These are phyloP conservation scores for Xenopus petersii DNA, from an alignment of 2,797 vertebrate genomes.

Conservation along the genomic window DNA sequence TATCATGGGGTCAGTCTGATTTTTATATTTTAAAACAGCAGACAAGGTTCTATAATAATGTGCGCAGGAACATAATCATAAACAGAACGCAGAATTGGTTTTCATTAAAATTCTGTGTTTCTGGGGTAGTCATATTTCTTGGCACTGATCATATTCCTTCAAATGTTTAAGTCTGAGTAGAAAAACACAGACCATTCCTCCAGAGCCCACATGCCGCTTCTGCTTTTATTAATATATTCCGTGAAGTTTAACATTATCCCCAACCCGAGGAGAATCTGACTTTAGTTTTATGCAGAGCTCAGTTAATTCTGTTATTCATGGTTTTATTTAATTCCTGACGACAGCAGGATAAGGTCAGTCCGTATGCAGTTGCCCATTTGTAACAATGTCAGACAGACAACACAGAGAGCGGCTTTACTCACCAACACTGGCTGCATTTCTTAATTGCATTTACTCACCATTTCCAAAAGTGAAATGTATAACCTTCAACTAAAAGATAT, in stretches of 20 bases:
- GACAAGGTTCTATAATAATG: too few species aligned
- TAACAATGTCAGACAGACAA: constrained; percentile 35
- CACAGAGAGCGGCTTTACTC: constrained; percentile 13
- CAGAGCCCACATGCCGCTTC: too few species aligned
- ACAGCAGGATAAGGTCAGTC: constrained; percentile 25
- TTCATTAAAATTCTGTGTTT: too few species aligned
- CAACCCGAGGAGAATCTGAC: neutral
- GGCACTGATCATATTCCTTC: too few species aligned
- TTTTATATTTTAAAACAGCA: too few species aligned
- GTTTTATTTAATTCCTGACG: constrained; percentile 27
- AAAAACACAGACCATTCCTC: too few species aligned
- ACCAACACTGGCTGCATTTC: neutral
- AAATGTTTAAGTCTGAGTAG: too few species aligned
- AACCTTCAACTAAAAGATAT: constrained; percentile 25
- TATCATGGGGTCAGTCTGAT: too few species aligned
- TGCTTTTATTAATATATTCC: neutral
- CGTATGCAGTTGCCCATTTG: neutral
- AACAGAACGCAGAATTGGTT: too few species aligned
- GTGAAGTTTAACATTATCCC: neutral
- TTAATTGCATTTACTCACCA: constrained; percentile 29
- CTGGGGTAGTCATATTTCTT: too few species aligned
- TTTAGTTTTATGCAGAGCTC: constrained; percentile 12
- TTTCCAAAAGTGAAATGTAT: constrained; percentile 7
- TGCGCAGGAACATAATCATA: too few species aligned
- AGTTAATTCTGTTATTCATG: constrained; percentile 21